Evolutionary conservation across 2,888 invertebrate genomes (phyloP), one percentile per base, ranked within the genome.

Genomic region (Disparrhopalites patrizii): DNA sequence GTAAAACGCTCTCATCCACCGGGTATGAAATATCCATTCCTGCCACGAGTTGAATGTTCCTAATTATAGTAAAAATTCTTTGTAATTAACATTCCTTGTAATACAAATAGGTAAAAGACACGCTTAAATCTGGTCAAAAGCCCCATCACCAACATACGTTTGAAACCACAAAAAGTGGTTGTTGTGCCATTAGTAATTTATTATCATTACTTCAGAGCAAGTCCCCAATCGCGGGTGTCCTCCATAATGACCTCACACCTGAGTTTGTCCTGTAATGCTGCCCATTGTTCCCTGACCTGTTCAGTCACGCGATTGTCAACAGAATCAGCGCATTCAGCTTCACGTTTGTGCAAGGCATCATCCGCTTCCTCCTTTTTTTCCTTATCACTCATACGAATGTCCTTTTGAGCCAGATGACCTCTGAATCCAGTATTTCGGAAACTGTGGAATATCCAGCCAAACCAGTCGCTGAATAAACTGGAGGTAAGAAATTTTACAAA

Each of bases 11-110:
- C 27, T 56, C 56, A 28, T 67, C 61, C 10, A 66, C 65, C 0
- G 69, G 69, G 15, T 66, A 66, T 18, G 71, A 71, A 36, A 74
- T 70, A 47, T 74, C 74, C 28, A 71, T 47, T n/a, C 74, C 74
- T 18, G 71, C 74, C 2, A 74, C 66, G 5, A 66, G 47, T 50
- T 68, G 23, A 54, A 50, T 20, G 25, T 25, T 8, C 8, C 7
- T 8, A 51, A 23, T 23, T 23, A 23, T 23, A 51, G 4, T n/a
- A 23, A 51, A 23, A n/a, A 51, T 25, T 51, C 27, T 18, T 20
- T 40, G 15, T 40, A 3, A 7, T n/a, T 30, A 27, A 50, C 3
- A 27, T 54, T 56, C 47, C 54, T 43, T 47, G 20, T 23, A 55
- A 40, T 13, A 15, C 23, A 57, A 51, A 25, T 8, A 23, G 27